Evolutionary conservation across 2,797 vertebrate species (phyloP), one percentile per base, ranked within the genome.

Genomic region (Myoxocephalus aenaeus): DNA sequence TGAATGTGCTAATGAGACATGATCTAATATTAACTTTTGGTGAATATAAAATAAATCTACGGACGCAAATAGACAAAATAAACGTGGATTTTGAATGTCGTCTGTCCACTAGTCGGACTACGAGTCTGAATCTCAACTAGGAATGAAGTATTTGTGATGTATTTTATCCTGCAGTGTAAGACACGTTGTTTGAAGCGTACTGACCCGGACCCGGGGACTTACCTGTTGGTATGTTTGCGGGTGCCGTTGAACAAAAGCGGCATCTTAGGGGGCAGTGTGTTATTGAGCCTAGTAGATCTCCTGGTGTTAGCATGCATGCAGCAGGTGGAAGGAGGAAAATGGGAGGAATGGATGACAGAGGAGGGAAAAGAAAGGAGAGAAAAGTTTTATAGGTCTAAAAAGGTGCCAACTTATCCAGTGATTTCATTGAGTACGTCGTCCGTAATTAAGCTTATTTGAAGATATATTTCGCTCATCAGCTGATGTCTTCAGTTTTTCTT

Each of bases 241-340:
- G 92, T 92, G 90, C 93, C 85, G 87, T 92, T 96, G 90, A 95
- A 95, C 95, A 98, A 94, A 84, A 97, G 95, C 86, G 95, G 95
- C 96, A 97, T 96, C 96, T 94, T 96, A 91, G 95, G 96, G 59
- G 96, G 96, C 82, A 97, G 94, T 82, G 92, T 95, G 93, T 95
- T 95, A 96, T 82, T 95, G 86, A 94, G 92, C 88, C 94, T 96
- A 95, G 94, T 72, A 92, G 93, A 93, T 85, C 90, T 94, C 94
- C 96, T 96, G 93, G 70, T 73, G 85, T 87, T 75, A 87, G 85
- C 89, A 84, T 82, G 90, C 93, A 94, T 90, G 92, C 90, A 91
- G 79, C 80, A 86, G 57, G 77, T 46, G 81, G 51, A 89, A 40
- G 84, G 56, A 74, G 64, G 78, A 87, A 79, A 80, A 73, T 25